A percentile compares a stretch with the other conserved stretches of the same genome.
Evolutionary conservation across 2,113 vertebrate genomes (phyloP).

Genomic region (Sceloporus undulatus): DNA sequence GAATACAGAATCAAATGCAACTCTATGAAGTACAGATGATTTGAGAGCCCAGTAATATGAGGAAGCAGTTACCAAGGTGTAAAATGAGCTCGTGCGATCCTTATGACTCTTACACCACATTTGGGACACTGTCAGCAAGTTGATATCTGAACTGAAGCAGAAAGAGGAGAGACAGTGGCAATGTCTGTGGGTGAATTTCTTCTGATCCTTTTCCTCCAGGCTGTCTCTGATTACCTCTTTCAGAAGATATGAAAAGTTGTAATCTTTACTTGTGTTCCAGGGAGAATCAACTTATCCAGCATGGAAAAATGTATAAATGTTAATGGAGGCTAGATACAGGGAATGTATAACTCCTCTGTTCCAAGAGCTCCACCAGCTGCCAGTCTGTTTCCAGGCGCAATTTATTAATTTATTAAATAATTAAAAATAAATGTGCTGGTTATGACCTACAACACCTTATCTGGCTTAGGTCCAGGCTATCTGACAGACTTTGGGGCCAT

Average conservation of each 20-base stretch:
- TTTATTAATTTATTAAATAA: too few relatives aligned
- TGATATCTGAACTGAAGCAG: neutral
- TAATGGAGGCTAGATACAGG: neutral
- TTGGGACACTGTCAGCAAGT: neutral
- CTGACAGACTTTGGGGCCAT: too few relatives aligned
- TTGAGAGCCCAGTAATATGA: neutral
- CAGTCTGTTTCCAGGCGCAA: too few relatives aligned
- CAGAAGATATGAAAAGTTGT: conserved; percentile 47
- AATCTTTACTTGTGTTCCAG: conserved; percentile 50
- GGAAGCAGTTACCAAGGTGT: neutral
- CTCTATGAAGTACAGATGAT: neutral
- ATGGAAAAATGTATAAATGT: neutral
- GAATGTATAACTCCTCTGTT: too few relatives aligned
- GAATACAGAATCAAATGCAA: neutral
- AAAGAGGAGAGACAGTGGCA: conserved; percentile 22
- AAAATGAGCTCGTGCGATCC: too few relatives aligned
- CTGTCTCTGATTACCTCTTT: conserved; percentile 49
- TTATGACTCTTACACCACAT: neutral
- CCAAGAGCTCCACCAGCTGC: too few relatives aligned
- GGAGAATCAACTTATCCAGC: conserved; percentile 29
- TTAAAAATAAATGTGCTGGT: too few relatives aligned
- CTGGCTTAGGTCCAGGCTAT: too few relatives aligned
- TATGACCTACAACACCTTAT: too few relatives aligned
- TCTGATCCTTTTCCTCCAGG: conserved; percentile 25
- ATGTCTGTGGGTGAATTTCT: conserved; percentile 49